Base-by-base conservation (phyloP, 1,140 invertebrate species). In the Aphelenchoides fujianensis region DNA sequence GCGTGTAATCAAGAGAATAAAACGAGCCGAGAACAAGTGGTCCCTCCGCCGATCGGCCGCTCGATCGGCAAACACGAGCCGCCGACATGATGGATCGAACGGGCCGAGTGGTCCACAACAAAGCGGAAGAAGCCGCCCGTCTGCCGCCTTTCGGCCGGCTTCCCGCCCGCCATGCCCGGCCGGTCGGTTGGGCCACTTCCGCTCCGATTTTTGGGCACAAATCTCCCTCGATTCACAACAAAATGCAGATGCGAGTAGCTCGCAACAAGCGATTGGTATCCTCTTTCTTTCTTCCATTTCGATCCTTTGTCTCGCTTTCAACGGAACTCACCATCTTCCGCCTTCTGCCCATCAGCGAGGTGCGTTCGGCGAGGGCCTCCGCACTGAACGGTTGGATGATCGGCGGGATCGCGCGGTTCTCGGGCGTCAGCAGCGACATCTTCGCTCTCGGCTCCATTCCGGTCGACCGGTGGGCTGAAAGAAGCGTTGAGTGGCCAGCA, bases 271-370 rank as follows among this genome's bases (percentile, higher is more conserved):
- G 31, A 61, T n/a, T n/a, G 30, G 30, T 48, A 31, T 61, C 16
- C 36, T 31, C 59, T 61, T 1, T 19, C 16, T 61, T 61, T n/a
- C 16, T 16, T n/a, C 16, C 16, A 61, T 2, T 19, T 2, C n/a
- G 30, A 61, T n/a, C 31, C 27, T 61, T 12, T 61, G 30, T 61
- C n/a, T 61, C 36, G n/a, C 16, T 9, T 9, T 27, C n/a, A 31
- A 61, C 36, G 16, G 19, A n/a, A 61, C 59, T 61, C 36, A 28
- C 59, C 59, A 61, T 61, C 31, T 61, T 61, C 27, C 59, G n/a
- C 27, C 59, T n/a, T 28, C 59, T n/a, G 2, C 59, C 59, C 59
- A 61, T 61, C 59, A 61, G 36, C 2, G 59, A 61, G 16, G 59
- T 61, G 28, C 59, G 28, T 28, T 61, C 59, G 2, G 59, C n/a